Conservation (phyloP, 2,888 invertebrate genomes). For the Monoplex corrugatus region DNA sequence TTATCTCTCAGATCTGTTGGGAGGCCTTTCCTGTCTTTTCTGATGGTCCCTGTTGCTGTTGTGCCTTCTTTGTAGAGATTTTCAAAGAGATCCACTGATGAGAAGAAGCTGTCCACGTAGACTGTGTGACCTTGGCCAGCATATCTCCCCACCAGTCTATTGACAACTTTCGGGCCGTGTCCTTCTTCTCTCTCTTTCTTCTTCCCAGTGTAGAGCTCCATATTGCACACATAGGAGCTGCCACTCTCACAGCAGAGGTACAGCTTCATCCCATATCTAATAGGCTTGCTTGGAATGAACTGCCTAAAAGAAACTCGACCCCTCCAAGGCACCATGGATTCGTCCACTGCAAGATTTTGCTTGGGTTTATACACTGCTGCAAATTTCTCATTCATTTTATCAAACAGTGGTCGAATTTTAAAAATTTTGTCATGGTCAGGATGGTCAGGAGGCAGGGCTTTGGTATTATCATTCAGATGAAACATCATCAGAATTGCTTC, state of each 20-base stretch:
- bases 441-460: not conserved
- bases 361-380: not conserved
- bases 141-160: no score
- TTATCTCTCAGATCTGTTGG: no score
- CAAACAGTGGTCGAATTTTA: conserved; percentile 15
- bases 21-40: no score
- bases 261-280: conserved; percentile 22
- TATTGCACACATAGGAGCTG: not conserved
- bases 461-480: not conserved
- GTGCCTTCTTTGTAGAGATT: no score
- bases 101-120: no score
- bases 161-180: not conserved
- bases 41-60: no score
- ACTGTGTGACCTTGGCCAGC: no score
- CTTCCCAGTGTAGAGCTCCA: conserved; percentile 19
- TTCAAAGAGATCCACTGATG: no score
- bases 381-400: conserved; percentile 6
- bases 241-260: conserved; percentile 22
- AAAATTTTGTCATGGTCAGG: conserved; percentile 30
- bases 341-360: conserved; percentile 6
- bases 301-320: not conserved
- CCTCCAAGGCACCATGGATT: conserved; percentile 27
- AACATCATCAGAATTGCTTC: conserved; percentile 3
- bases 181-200: not conserved
- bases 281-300: conserved; percentile 37